A percentile compares a stretch with the other conserved stretches of the same genome.
These are phyloP conservation scores for Orycteropus afer DNA, from an alignment of 2,113 vertebrate genomes.

Conservation along the genomic window DNA sequence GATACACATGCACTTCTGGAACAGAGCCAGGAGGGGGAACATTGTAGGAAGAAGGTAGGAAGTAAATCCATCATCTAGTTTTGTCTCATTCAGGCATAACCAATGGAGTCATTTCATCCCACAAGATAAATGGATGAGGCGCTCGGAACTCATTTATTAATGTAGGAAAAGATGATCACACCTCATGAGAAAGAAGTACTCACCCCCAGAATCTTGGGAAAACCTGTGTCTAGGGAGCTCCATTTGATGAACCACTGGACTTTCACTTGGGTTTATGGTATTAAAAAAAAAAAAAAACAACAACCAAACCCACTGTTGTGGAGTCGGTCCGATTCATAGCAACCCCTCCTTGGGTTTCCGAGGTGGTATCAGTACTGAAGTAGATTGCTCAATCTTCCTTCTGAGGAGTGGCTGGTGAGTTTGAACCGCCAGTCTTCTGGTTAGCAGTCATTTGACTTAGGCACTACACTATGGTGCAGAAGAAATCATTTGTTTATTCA, in stretches of 20 bases:
- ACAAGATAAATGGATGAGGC: neutral
- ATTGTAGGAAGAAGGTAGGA: neutral
- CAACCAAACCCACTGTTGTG: no score
- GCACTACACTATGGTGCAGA: neutral
- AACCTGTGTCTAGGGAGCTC: neutral
- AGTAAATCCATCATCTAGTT: neutral
- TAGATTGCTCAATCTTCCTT: no score
- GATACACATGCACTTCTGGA: neutral
- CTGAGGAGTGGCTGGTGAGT: no score
- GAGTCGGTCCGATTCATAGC: no score
- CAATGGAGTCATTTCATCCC: neutral
- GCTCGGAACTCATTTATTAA: neutral
- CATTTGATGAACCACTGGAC: neutral
- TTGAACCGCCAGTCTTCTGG: no score
- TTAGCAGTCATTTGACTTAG: no score
- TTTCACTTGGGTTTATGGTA: neutral
- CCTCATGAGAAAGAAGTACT: neutral
- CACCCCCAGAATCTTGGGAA: neutral
- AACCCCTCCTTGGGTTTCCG: no score
- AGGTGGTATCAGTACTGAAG: no score
- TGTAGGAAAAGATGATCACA: neutral
- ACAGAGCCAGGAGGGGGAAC: neutral
- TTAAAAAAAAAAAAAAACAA: no score
- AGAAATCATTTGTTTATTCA: neutral
- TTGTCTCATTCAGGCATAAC: neutral